A percentile compares a stretch with the other conserved stretches of the same genome.
These are phyloP conservation scores for Tachysurus vachellii DNA, from an alignment of 2,113 vertebrate species.

Conservation along the genomic window DNA sequence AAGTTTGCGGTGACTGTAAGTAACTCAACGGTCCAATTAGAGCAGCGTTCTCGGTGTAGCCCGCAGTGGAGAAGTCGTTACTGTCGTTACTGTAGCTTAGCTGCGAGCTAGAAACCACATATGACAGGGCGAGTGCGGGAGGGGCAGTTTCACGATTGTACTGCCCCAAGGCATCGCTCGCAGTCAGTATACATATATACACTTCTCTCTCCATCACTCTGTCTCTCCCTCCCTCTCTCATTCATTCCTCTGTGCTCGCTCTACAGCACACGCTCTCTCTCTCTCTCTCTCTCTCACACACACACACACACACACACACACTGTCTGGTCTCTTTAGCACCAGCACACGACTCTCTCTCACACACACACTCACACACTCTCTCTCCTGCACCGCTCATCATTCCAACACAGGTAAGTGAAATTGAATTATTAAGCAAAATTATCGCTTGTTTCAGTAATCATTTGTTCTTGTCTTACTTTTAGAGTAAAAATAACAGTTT, in stretches of 20 bases:
- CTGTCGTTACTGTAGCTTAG: constrained; percentile 42
- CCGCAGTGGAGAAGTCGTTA: constrained; percentile 43
- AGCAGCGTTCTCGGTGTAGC: constrained; percentile 25
- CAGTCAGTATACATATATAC: constrained; percentile 54
- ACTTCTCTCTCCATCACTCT: constrained; percentile 26
- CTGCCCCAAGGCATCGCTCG: constrained; percentile 57
- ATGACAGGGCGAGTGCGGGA: constrained; percentile 46
- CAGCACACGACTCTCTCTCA: not conserved
- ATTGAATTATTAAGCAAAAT: not conserved
- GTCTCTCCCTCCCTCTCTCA: constrained; percentile 29
- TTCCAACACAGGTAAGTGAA: not conserved
- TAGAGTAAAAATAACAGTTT: not conserved
- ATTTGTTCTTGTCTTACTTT: not conserved
- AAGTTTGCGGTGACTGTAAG: constrained; percentile 39
- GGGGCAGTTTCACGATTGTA: constrained; percentile 57
- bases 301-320: not conserved
- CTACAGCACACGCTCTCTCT: not conserved
- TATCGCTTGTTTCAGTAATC: not conserved
- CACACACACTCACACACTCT: not conserved
- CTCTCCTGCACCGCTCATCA: not conserved
- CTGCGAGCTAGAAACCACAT: constrained; percentile 41
- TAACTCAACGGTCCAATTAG: constrained; percentile 38
- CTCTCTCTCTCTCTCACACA: constrained; percentile 14
- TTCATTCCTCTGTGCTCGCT: constrained; percentile 14
- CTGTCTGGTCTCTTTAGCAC: constrained; percentile 33